Evolutionary conservation across 2,888 invertebrate species (phyloP).

Genomic region (Tineola bisselliella): DNA sequence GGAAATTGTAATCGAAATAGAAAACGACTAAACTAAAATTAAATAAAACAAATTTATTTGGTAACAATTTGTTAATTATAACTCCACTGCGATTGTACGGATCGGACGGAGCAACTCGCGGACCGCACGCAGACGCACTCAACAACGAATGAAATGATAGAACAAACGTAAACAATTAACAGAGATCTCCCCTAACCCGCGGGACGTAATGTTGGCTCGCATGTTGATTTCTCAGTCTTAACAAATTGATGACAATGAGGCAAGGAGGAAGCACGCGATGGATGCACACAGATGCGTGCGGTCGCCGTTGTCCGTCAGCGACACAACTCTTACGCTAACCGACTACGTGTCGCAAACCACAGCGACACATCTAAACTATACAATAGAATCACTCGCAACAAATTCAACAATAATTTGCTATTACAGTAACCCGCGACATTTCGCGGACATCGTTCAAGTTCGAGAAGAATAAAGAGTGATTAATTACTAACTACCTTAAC

Average conservation of each 20-base stretch:
- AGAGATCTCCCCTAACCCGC: constrained; percentile 48
- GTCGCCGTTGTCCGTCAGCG: constrained; percentile 53
- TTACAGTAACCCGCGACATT: constrained; percentile 18
- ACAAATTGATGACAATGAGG: constrained; percentile 66
- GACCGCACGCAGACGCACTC: constrained; percentile 27
- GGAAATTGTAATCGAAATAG: background rate
- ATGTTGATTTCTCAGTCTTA: constrained; percentile 67
- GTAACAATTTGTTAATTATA: constrained; percentile 1
- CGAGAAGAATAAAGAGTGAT: constrained; percentile 31
- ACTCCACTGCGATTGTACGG: background rate
- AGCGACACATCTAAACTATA: constrained; percentile 46
- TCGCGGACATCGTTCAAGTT: constrained; percentile 20
- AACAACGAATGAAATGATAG: constrained; percentile 37
- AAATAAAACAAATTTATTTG: background rate
- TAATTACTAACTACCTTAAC: constrained; percentile 44
- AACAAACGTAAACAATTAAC: constrained; percentile 48
- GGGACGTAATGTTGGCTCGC: constrained; percentile 60
- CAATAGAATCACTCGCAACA: constrained; percentile 62
- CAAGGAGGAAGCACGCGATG: constrained; percentile 60
- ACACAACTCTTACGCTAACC: constrained; percentile 46
- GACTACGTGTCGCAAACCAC: constrained; percentile 49
- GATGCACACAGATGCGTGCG: constrained; percentile 47
- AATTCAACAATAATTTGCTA: constrained; percentile 67
- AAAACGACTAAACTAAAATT: background rate
- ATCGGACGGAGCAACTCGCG: constrained; percentile 26